These are phyloP conservation scores for Prinia subflava DNA, from an alignment of 2,113 vertebrate genomes.

Conservation along the genomic window DNA sequence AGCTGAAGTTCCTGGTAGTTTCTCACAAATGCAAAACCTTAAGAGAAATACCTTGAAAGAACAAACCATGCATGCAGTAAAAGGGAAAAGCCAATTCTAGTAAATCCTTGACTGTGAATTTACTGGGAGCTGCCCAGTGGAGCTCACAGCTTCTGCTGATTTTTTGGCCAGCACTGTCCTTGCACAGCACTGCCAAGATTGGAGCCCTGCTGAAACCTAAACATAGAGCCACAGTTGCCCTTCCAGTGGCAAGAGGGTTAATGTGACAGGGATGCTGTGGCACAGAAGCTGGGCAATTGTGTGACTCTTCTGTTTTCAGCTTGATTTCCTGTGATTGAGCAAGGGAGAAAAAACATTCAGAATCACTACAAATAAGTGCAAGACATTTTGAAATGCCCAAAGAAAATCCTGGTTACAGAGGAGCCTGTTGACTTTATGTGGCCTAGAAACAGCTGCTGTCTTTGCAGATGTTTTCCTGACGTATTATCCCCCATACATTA, in stretches of 20 bases:
- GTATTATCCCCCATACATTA: not conserved
- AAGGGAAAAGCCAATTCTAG: not conserved
- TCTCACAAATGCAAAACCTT: not conserved
- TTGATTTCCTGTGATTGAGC: not conserved
- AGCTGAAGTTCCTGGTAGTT: not conserved
- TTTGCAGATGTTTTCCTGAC: not conserved
- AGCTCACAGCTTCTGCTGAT: not conserved
- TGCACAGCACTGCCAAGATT: not conserved
- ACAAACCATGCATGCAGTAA: not conserved
- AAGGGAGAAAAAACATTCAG: not conserved
- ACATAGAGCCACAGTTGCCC: fast-evolving
- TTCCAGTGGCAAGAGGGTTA: not conserved
- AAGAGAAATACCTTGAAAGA: not conserved
- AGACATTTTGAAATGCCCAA: not conserved
- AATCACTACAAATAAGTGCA: not conserved
- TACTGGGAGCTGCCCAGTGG: not conserved
- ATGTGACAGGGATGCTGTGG: not conserved
- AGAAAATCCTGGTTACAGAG: not conserved
- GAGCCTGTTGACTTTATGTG: slow-evolving; percentile 20
- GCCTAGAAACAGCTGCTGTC: slow-evolving; percentile 24
- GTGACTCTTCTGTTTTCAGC: not conserved
- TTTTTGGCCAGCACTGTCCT: not conserved
- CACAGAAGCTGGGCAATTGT: not conserved
- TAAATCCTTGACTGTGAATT: not conserved
- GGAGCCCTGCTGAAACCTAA: not conserved